Percentiles rank a stretch among this genome's conserved stretches.
These are phyloP conservation scores for Otolemur crassicaudatus DNA, from an alignment of 2,797 vertebrate species.

Conservation along the genomic window DNA sequence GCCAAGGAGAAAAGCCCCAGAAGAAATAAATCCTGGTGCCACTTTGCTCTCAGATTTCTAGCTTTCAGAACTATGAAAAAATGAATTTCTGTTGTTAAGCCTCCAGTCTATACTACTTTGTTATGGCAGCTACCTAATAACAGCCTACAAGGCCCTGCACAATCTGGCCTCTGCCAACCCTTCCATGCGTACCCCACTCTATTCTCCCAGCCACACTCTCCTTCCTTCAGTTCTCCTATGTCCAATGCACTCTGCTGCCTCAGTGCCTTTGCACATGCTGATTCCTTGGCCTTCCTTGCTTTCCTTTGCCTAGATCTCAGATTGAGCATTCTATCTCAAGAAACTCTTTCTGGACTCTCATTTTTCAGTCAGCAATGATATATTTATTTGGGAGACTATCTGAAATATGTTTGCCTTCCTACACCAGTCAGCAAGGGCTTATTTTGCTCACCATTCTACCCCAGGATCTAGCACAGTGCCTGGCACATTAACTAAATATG, in stretches of 20 bases:
- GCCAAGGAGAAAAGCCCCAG: background rate
- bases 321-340: background rate
- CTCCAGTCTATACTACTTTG: background rate
- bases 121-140: background rate
- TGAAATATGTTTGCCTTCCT: slow-evolving; percentile 7
- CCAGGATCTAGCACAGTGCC: background rate
- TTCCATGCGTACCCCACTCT: background rate
- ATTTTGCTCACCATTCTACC: background rate
- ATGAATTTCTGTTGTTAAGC: background rate
- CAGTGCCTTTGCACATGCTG: background rate
- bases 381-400: background rate
- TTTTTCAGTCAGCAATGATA: background rate
- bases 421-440: background rate
- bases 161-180: background rate
- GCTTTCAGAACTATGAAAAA: background rate
- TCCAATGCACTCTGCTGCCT: background rate
- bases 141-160: background rate
- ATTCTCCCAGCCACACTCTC: background rate
- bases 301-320: background rate
- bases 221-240: background rate
- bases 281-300: background rate
- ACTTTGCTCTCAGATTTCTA: background rate
- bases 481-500: background rate
- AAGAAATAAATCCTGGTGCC: background rate
- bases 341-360: background rate